phyloP scores from a whole-genome alignment of 2,113 vertebrate genomes.

The Datnioides undecimradiatus region DNA sequence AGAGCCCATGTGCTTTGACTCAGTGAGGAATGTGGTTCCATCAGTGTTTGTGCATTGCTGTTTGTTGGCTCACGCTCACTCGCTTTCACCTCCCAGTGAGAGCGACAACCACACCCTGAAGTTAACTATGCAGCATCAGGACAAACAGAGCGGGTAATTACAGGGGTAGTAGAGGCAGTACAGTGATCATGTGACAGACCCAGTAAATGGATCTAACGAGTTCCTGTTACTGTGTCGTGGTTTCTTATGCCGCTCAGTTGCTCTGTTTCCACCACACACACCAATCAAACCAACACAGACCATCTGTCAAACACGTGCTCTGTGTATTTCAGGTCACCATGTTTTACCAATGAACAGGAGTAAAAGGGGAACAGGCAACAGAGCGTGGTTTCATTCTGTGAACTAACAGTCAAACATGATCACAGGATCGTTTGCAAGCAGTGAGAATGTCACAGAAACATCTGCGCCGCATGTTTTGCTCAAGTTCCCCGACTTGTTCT shows the following conservation, averaged over 20 bases:
- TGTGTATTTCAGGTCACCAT: neutral
- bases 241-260: neutral
- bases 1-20: neutral
- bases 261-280: neutral
- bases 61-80: neutral
- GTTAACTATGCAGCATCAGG: neutral
- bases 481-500: neutral
- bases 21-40: neutral
- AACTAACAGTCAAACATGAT: neutral
- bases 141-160: no score
- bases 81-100: neutral
- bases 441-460: neutral
- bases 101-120: neutral
- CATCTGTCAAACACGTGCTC: neutral
- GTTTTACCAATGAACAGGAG: neutral
- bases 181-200: no score
- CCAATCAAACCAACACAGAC: neutral
- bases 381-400: neutral
- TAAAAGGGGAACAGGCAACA: neutral
- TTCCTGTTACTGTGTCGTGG: neutral
- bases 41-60: neutral
- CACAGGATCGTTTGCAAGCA: neutral
- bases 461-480: neutral
- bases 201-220: neutral
- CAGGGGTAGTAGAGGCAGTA: no score